Base-by-base conservation (phyloP, 2,113 vertebrate species). In the Gopherus evgoodei region DNA sequence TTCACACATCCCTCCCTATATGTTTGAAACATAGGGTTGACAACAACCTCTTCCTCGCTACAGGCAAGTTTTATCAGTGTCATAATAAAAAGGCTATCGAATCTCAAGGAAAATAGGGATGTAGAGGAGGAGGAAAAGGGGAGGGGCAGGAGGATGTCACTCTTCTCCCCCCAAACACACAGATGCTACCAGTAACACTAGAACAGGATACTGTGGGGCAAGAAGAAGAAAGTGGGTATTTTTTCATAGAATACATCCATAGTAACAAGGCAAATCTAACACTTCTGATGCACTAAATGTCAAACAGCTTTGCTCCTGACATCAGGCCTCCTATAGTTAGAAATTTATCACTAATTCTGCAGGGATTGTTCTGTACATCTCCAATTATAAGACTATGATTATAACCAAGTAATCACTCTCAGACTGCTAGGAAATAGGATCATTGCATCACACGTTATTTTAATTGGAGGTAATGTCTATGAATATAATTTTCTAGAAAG, bases 231-330 rank as follows among this genome's bases (percentile, higher is more conserved):
- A 72, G 11, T 42, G 31, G 17, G 47, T 35, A 86, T 84, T 88
- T 85, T 89, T 89, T 89, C 17, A 75, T 87, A 49, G 84, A 89
- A 49, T 86, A 86, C 56, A 31, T 54, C 91, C 87, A 81, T 2
- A 88, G 82, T 76, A 91, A 93, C 85, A 93, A 95, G 88, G 87
- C 88, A 85, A 93, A 96, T 50, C 11, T 95, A 86, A n/a, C 83
- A 88, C 81, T 92, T 87, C 91, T 96, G 83, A 96, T 92, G 83
- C 72, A 94, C 96, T 3, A 91, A 53, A 94, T 90, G 89, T 75
- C 84, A 90, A 92, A 17, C 47, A 90, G 75, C 78, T 82, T 44
- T 92, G 84, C 88, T 80, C 42, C 25, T 22, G 21, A 8, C 83
- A 84, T 9, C 89, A 86, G 86, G 78, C 88, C 76, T 96, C 87